Evolutionary conservation across 2,797 vertebrate species (phyloP).

Genomic region (Pangasius macronema): DNA sequence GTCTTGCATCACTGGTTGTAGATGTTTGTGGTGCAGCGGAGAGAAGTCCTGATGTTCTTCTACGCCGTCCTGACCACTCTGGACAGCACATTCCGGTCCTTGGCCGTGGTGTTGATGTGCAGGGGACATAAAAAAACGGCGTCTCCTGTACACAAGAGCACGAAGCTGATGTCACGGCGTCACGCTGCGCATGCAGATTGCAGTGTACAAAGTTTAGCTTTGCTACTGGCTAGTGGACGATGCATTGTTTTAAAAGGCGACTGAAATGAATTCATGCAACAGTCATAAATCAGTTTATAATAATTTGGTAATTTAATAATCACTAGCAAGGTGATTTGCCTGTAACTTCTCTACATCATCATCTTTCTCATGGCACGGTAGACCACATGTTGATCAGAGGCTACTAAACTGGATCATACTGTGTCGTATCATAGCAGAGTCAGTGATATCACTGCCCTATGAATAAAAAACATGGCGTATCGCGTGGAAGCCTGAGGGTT

Average conservation of each 20-base stretch:
- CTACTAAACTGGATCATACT: not conserved
- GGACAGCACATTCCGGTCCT: no score
- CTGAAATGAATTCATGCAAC: not conserved
- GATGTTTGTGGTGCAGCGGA: no score
- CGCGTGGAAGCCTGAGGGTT: no score
- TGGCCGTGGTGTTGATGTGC: no score
- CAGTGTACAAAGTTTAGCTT: not conserved
- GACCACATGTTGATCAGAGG: not conserved
- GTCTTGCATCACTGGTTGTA: no score
- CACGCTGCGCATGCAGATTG: no score
- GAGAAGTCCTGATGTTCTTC: no score
- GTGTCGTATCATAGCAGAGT: not conserved
- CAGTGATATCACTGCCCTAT: not conserved
- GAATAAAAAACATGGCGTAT: no score
- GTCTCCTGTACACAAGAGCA: no score
- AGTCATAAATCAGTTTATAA: not conserved
- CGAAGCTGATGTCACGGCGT: no score
- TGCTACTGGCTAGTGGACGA: not conserved
- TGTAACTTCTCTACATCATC: not conserved
- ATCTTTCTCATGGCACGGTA: not conserved
- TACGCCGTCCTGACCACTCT: no score
- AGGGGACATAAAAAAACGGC: no score
- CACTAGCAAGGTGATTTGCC: not conserved
- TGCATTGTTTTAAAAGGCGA: not conserved
- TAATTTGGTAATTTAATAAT: not conserved